These are phyloP conservation scores for Diogma glabrata DNA, from an alignment of 2,888 invertebrate species.

Conservation along the genomic window DNA sequence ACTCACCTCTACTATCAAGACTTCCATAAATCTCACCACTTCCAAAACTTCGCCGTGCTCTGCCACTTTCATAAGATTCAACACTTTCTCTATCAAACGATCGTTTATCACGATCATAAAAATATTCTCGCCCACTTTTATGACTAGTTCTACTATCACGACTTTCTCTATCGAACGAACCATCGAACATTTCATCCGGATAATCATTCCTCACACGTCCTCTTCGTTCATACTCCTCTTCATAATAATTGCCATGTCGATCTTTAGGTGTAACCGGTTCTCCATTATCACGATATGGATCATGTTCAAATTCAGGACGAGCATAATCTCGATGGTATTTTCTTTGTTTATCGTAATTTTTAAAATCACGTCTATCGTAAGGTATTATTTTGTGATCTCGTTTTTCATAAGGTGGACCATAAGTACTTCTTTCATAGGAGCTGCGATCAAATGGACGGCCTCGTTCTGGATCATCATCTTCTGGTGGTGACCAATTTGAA, in stretches of 20 bases:
- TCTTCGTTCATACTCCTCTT: constrained; percentile 17
- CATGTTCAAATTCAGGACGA: constrained; percentile 32
- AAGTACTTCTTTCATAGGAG: constrained; percentile 34
- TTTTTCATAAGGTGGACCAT: constrained; percentile 36
- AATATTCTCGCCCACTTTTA: constrained; percentile 29
- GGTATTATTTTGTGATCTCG: constrained; percentile 27
- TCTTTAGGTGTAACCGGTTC: constrained; percentile 23
- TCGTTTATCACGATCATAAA: constrained; percentile 33
- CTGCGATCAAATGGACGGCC: constrained; percentile 33
- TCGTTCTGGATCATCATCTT: constrained; percentile 28
- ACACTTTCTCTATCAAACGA: constrained; percentile 36
- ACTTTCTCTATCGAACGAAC: constrained; percentile 19
- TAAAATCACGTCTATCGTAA: constrained; percentile 23
- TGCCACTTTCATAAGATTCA: constrained; percentile 34
- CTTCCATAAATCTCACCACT: constrained; percentile 37
- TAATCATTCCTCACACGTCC: constrained; percentile 25
- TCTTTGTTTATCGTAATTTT: constrained; percentile 30
- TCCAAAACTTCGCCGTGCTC: constrained; percentile 33
- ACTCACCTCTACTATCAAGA: constrained; percentile 35
- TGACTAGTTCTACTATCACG: constrained; percentile 18
- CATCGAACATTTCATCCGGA: constrained; percentile 34
- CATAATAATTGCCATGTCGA: constrained; percentile 20
- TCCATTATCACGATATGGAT: constrained; percentile 26
- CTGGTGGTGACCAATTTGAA: constrained; percentile 36
- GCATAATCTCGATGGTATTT: constrained; percentile 34